Evolutionary conservation across 2,888 invertebrate genomes (phyloP).

Genomic region (Dolichomitus sp.): DNA sequence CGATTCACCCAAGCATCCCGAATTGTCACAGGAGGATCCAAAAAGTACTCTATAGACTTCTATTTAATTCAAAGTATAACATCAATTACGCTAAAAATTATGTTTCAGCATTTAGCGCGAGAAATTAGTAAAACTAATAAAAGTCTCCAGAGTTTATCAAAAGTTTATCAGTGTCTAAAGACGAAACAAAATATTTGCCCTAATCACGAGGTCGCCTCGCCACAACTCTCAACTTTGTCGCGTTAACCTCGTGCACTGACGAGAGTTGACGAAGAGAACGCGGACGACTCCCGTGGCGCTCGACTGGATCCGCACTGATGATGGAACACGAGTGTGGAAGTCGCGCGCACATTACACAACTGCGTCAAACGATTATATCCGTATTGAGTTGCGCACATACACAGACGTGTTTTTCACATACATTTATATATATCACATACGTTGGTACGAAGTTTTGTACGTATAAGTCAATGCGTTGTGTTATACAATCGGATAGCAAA

Average conservation of each 20-base stretch:
- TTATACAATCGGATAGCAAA: conserved; percentile 60
- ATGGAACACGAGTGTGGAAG: conserved; percentile 67
- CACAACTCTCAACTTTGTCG: not conserved
- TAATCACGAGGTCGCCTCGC: not conserved
- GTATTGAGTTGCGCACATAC: conserved; percentile 74
- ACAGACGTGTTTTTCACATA: not conserved
- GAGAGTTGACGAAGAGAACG: conserved; percentile 12
- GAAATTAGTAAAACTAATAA: not conserved
- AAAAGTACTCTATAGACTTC: not conserved
- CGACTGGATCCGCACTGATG: conserved; percentile 75
- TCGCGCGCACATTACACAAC: conserved; percentile 75
- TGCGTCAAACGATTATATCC: conserved; percentile 78
- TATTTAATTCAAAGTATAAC: not conserved
- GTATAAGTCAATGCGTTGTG: conserved; percentile 30
- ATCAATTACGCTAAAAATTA: not conserved
- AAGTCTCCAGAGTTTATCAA: not conserved
- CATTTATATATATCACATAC: conserved; percentile 16
- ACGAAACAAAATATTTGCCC: not conserved
- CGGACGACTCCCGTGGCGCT: conserved; percentile 69
- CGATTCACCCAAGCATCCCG: not conserved
- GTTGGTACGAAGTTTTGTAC: conserved; percentile 11
- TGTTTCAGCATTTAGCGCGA: not conserved
- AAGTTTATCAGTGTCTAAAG: not conserved
- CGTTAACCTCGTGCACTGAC: not conserved
- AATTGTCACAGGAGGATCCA: not conserved